Conservation (phyloP, 2,888 invertebrate species). For the Andrena chrysosceles region DNA sequence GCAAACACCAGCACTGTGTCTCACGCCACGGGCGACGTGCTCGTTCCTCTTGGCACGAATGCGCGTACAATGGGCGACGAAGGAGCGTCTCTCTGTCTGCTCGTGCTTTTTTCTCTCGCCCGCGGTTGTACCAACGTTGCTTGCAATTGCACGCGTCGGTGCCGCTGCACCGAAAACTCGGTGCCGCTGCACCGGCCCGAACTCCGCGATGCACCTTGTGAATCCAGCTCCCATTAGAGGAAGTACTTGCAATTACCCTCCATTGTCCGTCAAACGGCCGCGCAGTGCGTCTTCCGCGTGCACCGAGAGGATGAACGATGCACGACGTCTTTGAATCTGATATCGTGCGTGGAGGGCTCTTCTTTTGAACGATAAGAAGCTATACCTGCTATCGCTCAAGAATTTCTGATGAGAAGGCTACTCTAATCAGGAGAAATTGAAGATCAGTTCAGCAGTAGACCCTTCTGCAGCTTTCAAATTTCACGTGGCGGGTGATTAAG, state of each 20-base stretch:
- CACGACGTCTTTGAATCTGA: neutral
- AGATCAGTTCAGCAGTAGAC: too few relatives aligned
- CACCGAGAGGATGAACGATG: conserved; percentile 4
- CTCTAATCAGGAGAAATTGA: too few relatives aligned
- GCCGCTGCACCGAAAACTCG: conserved; percentile 39
- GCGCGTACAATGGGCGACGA: conserved; percentile 15
- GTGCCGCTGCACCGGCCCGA: conserved; percentile 18
- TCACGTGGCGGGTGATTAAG: too few relatives aligned
- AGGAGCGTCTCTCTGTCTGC: conserved; percentile 31
- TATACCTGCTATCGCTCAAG: too few relatives aligned
- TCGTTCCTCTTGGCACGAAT: conserved; percentile 44
- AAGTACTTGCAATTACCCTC: conserved; percentile 42
- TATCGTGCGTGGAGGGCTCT: neutral
- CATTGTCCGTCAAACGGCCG: conserved; percentile 37
- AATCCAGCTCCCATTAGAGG: conserved; percentile 38
- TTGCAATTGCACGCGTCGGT: conserved; percentile 45
- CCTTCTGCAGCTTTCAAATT: too few relatives aligned
- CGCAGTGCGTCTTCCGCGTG: conserved; percentile 23
- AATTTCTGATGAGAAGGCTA: too few relatives aligned
- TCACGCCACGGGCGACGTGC: conserved; percentile 7
- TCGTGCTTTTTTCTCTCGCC: conserved; percentile 11
- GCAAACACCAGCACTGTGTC: conserved; percentile 30
- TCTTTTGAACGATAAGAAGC: too few relatives aligned
- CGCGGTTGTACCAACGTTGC: conserved; percentile 38
- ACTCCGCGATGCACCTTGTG: conserved; percentile 36